These are phyloP conservation scores for Calliopsis andreniformis DNA, from an alignment of 1,140 invertebrate species.

Conservation along the genomic window DNA sequence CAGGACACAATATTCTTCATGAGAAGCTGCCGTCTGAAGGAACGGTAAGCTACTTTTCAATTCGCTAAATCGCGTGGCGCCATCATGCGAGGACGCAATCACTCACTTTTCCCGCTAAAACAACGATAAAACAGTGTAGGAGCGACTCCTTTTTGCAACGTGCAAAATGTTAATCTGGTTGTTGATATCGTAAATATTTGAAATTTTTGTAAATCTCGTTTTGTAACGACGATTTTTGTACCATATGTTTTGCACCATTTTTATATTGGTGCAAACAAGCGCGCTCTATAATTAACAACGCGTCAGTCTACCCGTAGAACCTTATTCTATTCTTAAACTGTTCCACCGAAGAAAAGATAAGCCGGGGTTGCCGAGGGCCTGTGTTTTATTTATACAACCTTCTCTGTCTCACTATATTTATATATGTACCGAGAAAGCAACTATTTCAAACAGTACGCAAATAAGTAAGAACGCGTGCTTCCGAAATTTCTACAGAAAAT, in stretches of 20 bases:
- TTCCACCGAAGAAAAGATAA: conserved; percentile 59
- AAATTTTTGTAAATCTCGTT: background rate
- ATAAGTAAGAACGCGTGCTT: conserved; percentile 27
- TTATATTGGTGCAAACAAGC: conserved; percentile 5
- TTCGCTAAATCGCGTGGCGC: conserved; percentile 14
- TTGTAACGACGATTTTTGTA: background rate
- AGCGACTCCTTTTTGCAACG: background rate
- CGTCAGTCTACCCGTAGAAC: conserved; percentile 51
- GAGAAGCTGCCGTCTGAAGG: background rate
- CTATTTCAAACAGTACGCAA: conserved; percentile 32
- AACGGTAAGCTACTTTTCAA: background rate
- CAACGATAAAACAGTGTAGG: conserved; percentile 14
- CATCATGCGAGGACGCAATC: background rate
- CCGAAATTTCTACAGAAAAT: background rate
- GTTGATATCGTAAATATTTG: background rate
- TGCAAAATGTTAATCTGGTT: background rate
- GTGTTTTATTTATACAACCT: conserved; percentile 63
- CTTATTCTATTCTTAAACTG: conserved; percentile 63
- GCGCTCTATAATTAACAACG: conserved; percentile 51
- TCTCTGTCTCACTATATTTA: conserved; percentile 53
- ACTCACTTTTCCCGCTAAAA: background rate
- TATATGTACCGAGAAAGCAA: conserved; percentile 41
- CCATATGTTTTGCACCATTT: conserved; percentile 4
- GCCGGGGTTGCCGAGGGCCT: conserved; percentile 50
- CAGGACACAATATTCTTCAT: background rate